Conservation (phyloP, 2,797 vertebrate species). For the Microhierax caerulescens region DNA sequence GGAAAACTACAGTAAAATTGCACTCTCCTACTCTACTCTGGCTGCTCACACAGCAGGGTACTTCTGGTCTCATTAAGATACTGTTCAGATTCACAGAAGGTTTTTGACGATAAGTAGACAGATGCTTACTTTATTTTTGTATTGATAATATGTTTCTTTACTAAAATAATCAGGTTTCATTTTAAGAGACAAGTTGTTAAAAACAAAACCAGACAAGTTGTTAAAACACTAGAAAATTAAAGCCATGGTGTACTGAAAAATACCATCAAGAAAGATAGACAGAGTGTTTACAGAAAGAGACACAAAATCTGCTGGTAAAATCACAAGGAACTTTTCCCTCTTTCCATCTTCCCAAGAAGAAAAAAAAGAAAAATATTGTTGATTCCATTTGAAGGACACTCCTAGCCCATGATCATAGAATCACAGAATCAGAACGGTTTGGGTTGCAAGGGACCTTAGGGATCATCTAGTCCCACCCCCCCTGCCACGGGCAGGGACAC, state of each 20-base stretch:
- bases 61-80: slow-evolving; percentile 4
- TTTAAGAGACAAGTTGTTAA: slow-evolving; percentile 54
- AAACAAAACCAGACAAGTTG: slow-evolving; percentile 58
- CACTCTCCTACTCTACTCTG: not conserved
- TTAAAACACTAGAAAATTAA: slow-evolving; percentile 47
- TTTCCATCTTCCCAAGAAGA: not conserved
- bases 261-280: slow-evolving; percentile 1
- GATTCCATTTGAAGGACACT: not conserved
- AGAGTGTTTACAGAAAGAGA: slow-evolving; percentile 29
- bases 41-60: not conserved
- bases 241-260: slow-evolving; percentile 35
- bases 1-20: not conserved
- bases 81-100: slow-evolving; percentile 32
- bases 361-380: not conserved
- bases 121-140: slow-evolving; percentile 54
- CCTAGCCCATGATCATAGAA: not conserved
- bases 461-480: too few species aligned
- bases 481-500: too few species aligned
- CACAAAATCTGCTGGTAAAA: slow-evolving; percentile 26
- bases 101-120: slow-evolving; percentile 33
- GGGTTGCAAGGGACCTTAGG: too few species aligned
- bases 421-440: too few species aligned
- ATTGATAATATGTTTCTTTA: slow-evolving; percentile 50
- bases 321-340: slow-evolving; percentile 6
- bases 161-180: slow-evolving; percentile 51